A percentile compares a stretch with the other conserved stretches of the same genome.
Conservation (phyloP, 2,888 invertebrate species). For the Saturnia pavonia region DNA sequence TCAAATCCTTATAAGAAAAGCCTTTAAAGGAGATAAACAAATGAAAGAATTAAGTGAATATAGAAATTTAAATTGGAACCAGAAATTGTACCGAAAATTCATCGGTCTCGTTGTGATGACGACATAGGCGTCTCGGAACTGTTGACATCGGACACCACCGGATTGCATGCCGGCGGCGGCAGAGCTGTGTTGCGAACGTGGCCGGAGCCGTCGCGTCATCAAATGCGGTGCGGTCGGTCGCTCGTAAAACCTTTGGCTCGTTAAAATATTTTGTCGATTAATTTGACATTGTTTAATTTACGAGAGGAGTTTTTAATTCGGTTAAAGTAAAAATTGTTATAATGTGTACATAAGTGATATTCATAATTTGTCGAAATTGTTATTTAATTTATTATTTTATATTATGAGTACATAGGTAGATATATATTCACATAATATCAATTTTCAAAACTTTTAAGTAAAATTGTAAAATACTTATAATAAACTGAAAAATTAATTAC, state of each 20-base stretch:
- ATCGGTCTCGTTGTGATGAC: slow-evolving; percentile 25
- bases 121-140: slow-evolving; percentile 27
- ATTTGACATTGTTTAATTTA: slow-evolving; percentile 26
- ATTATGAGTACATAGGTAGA: no score
- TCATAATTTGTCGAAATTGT: no score
- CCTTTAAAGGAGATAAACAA: not conserved
- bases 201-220: slow-evolving; percentile 25
- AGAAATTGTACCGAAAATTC: not conserved
- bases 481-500: no score
- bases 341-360: not conserved
- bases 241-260: slow-evolving; percentile 48
- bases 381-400: no score
- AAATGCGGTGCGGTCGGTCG: not conserved
- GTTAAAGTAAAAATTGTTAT: no score
- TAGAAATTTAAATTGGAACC: not conserved
- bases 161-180: slow-evolving; percentile 43
- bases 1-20: no score
- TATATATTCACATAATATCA: no score
- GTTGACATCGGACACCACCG: slow-evolving; percentile 39
- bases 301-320: not conserved
- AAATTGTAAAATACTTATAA: no score
- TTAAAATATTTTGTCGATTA: slow-evolving; percentile 40
- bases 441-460: no score
- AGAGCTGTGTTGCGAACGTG: slow-evolving; percentile 18
- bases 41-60: not conserved